Evolutionary conservation across 2,888 invertebrate species (phyloP), one percentile per base, ranked within the genome.

Genomic region (Pemphredon lugubris): DNA sequence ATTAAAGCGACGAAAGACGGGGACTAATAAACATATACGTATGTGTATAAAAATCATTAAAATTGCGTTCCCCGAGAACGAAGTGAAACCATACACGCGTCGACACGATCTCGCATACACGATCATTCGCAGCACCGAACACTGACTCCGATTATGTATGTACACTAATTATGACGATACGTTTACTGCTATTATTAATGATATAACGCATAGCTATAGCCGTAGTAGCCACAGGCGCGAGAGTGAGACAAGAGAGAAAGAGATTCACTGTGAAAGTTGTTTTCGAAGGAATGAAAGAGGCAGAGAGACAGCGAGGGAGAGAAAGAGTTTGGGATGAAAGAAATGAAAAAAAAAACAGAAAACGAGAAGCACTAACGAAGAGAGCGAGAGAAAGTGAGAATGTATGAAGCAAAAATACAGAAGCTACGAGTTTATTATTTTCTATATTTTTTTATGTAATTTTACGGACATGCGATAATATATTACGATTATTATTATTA

Each of bases 381-480:
- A n/a, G 50, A 11, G 32, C 32, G 59, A 66, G 50, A 59, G 42
- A 55, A 42, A 55, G 45, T 39, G 60, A 16, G 59, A 53, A 51
- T n/a, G n/a, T n/a, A n/a, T 47, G 63, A 68, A 53, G 58, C 50
- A 59, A 78, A 65, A 78, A 80, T 77, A 77, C 77, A 77, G 77
- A 82, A 81, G 77, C 79, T 83, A 82, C 84, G 83, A 86, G 87
- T 85, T 89, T 89, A 89, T 89, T 89, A 88, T 88, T 89, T 89
- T 89, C 88, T 89, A 88, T 89, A 89, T 89, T 89, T 89, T 89
- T 89, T 88, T 89, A 89, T 89, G 87, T 89, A 89, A 88, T 89
- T 89, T 88, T 89, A 88, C 80, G 87, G 78, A 88, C 81, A 86
- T 84, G 87, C 87, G 87, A 87, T 85, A 85, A 86, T 86, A 85